These are phyloP conservation scores for Hydrotaea diabolus DNA, from an alignment of 2,888 invertebrate genomes.

Conservation along the genomic window DNA sequence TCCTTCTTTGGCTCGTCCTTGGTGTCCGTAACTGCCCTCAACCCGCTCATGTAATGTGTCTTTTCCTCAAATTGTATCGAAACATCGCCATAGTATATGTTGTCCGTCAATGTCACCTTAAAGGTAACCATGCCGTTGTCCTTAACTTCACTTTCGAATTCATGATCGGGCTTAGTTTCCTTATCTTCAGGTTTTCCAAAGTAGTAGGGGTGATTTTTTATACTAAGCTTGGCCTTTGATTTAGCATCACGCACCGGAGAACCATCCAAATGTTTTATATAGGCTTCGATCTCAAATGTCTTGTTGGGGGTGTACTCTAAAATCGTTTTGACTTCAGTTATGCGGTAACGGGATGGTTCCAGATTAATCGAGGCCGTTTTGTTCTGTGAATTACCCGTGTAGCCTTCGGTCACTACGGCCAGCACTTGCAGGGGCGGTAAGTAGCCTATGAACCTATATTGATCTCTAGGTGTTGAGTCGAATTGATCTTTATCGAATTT, in stretches of 20 bases:
- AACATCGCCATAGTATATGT: slow-evolving; percentile 27
- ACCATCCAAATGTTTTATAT: slow-evolving; percentile 86
- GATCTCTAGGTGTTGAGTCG: background rate
- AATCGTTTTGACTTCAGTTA: slow-evolving; percentile 89
- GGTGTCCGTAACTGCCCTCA: background rate
- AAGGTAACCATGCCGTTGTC: slow-evolving; percentile 56
- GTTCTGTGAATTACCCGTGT: slow-evolving; percentile 90
- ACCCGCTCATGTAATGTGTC: slow-evolving; percentile 8
- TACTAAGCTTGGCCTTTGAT: slow-evolving; percentile 82
- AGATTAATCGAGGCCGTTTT: slow-evolving; percentile 87
- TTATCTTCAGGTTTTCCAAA: slow-evolving; percentile 54
- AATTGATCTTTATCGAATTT: slow-evolving; percentile 87
- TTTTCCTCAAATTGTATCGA: slow-evolving; percentile 46
- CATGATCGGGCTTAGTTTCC: background rate
- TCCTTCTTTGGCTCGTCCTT: slow-evolving; percentile 18
- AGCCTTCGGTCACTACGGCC: slow-evolving; percentile 93
- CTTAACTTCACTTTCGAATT: slow-evolving; percentile 37
- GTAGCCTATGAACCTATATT: background rate
- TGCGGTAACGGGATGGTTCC: slow-evolving; percentile 87
- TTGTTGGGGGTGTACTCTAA: slow-evolving; percentile 94
- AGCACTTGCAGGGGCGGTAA: slow-evolving; percentile 82
- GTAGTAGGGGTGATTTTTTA: slow-evolving; percentile 68
- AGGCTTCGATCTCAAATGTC: slow-evolving; percentile 89
- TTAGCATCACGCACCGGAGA: slow-evolving; percentile 84
- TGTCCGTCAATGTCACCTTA: slow-evolving; percentile 38